phyloP scores from a whole-genome alignment of 2,113 vertebrate species.

The Cyanoderma ruficeps region DNA sequence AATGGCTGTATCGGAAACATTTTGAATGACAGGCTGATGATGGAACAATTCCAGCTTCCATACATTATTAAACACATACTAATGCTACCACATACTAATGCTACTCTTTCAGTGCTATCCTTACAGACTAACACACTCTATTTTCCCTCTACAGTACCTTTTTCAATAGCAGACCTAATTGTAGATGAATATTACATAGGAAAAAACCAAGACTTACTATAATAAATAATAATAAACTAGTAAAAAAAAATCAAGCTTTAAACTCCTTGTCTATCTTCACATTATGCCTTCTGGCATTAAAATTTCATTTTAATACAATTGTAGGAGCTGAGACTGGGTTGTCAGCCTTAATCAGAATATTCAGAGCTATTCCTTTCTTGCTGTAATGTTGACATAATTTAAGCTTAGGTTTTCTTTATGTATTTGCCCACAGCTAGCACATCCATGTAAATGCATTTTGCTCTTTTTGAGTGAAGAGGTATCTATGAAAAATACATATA shows the following conservation, averaged over 20 bases:
- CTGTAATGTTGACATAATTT: conserved; percentile 19
- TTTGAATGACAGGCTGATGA: conserved; percentile 47
- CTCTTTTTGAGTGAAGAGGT: background rate
- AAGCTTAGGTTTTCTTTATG: background rate
- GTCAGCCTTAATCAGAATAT: conserved; percentile 31
- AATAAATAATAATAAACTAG: conserved; percentile 24
- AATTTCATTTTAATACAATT: background rate
- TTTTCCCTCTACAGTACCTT: background rate
- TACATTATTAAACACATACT: conserved; percentile 43
- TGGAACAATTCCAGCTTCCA: conserved; percentile 34
- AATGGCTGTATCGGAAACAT: conserved; percentile 22
- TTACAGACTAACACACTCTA: background rate
- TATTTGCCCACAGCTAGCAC: background rate
- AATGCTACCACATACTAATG: background rate
- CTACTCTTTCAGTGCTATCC: background rate
- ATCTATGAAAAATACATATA: background rate
- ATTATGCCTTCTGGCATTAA: background rate
- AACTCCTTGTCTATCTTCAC: background rate
- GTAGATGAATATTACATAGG: background rate
- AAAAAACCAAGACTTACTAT: background rate
- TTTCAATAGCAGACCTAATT: background rate
- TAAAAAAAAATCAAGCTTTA: background rate
- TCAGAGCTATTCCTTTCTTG: background rate
- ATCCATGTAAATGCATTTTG: background rate
- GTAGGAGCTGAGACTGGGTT: background rate